Conservation (phyloP, 1,140 invertebrate genomes). For the Pseudomyrmex sp. region DNA sequence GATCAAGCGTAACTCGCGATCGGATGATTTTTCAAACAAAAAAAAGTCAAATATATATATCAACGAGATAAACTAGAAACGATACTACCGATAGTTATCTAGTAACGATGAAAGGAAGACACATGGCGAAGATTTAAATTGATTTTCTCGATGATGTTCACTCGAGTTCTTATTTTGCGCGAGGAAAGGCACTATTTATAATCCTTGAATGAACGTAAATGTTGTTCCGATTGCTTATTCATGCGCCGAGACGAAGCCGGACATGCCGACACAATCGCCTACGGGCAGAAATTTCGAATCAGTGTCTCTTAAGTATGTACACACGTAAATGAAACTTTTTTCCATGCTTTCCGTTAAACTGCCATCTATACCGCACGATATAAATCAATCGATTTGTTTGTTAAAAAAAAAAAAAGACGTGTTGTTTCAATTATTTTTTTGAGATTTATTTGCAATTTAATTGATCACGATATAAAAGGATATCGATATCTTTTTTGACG, state of each 20-base stretch:
- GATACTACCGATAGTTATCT: slow-evolving; percentile 19
- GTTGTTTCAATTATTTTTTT: background rate
- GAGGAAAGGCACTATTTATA: background rate
- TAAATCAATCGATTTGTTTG: background rate
- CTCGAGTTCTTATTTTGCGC: slow-evolving; percentile 2
- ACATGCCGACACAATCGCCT: background rate
- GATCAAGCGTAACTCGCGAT: background rate
- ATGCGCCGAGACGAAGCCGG: background rate
- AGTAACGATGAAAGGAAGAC: slow-evolving; percentile 27
- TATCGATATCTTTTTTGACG: background rate
- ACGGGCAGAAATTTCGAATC: slow-evolving; percentile 30
- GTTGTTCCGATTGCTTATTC: slow-evolving; percentile 12
- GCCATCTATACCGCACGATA: background rate
- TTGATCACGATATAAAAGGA: background rate
- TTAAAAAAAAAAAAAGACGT: background rate
- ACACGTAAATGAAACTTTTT: background rate
- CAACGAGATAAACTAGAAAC: slow-evolving; percentile 16
- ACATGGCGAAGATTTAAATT: slow-evolving; percentile 44
- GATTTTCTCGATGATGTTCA: slow-evolving; percentile 13
- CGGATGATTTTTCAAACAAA: slow-evolving; percentile 27
- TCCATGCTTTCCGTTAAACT: background rate
- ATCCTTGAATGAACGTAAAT: slow-evolving; percentile 24
- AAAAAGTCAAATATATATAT: slow-evolving; percentile 10
- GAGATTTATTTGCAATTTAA: slow-evolving; percentile 6
- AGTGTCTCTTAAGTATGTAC: background rate